A percentile compares a stretch with the other conserved stretches of the same genome.
These are phyloP conservation scores for Caenorhabditis sp. DNA, from an alignment of 2,888 invertebrate species.

Conservation along the genomic window DNA sequence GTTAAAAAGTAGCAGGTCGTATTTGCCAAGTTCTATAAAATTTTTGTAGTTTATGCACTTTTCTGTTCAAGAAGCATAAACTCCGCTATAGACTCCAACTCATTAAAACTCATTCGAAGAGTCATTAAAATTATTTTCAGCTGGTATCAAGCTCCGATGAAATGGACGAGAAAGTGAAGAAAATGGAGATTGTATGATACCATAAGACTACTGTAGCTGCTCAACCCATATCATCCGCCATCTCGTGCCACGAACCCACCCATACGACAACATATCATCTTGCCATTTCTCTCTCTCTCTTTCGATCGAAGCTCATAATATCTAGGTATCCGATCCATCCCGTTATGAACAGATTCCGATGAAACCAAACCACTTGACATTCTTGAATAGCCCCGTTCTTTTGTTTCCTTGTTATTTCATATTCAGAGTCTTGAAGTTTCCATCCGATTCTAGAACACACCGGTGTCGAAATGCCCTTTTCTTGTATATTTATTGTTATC, in stretches of 20 bases:
- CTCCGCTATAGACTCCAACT: conserved; percentile 2
- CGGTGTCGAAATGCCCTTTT: conserved; percentile 52
- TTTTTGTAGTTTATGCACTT: conserved; percentile 4
- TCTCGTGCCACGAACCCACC: conserved; percentile 48
- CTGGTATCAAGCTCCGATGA: conserved; percentile 60
- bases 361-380: conserved; percentile 58
- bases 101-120: conserved; percentile 1
- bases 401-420: conserved; percentile 9
- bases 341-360: conserved; percentile 63
- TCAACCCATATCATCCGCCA: conserved; percentile 17
- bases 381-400: conserved; percentile 50
- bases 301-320: conserved; percentile 56
- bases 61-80: conserved; percentile 4
- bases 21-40: background rate
- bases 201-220: background rate
- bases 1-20: background rate
- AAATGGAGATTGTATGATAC: conserved; percentile 64
- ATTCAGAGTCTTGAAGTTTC: conserved; percentile 64
- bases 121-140: conserved; percentile 57
- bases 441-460: conserved; percentile 53
- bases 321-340: conserved; percentile 46
- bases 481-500: conserved; percentile 64
- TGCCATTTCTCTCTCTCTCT: conserved; percentile 41
- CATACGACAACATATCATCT: conserved; percentile 60
- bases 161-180: conserved; percentile 59